Base-by-base conservation (phyloP, 1,140 invertebrate species). In the Saccostrea cuccullata region DNA sequence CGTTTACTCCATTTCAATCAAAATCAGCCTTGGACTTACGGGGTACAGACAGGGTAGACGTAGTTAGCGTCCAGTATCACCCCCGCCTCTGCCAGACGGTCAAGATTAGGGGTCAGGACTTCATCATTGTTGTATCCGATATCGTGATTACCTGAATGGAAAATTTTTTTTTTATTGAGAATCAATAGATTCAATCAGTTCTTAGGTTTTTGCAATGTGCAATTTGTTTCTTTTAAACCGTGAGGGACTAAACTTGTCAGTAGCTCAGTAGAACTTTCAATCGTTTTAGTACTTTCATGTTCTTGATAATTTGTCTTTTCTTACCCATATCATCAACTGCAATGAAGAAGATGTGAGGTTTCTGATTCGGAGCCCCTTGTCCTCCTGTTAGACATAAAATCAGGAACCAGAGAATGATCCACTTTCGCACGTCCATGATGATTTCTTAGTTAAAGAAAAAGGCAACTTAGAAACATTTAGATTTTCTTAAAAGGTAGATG, bases 301-400 rank as follows among this genome's bases (percentile, higher is more conserved):
- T 17, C 17, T 6, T 23, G 70, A 5, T 77, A 12, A 13, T 30
- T 26, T 30, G 30, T 30, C 3, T 77, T 77, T 36, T 13, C 70
- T 77, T 77, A 77, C 70, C 70, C 70, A 77, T 77, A 12, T 77
- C 70, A 13, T 77, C 70, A 77, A 77, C 70, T 13, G 70, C 70
- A 36, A 77, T 77, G 70, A 77, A 77, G 12, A 77, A 30, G 70
- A 77, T 77, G 26, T 77, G 23, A 15, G 70, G 70, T 77, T 77
- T 77, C 30, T 26, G 23, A 77, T 40, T 77, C 15, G 70, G 23
- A 30, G 70, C 70, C 5, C 9, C 26, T 77, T 30, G 70, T 36
- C 70, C 70, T 9, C 11, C 30, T 77, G 30, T 77, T 4, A 36
- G 30, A 17, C 26, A 77, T 36, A 30, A 12, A 11, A 12, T 15